phyloP scores from a whole-genome alignment of 2,888 invertebrate genomes.

The Drosophila tripunctata region DNA sequence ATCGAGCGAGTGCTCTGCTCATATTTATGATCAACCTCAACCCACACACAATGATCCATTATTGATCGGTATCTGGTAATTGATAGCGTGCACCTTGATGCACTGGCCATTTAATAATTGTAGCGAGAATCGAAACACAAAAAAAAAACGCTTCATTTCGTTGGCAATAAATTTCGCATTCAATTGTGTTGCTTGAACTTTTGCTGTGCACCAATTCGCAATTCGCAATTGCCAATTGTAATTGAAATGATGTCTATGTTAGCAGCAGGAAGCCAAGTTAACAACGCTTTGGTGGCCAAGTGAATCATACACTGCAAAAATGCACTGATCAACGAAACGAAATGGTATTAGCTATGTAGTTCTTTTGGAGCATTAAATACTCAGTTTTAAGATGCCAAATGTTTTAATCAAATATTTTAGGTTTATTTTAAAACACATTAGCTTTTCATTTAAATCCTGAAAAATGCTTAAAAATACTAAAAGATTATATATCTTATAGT shows the following conservation, averaged over 20 bases:
- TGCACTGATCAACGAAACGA: too few species aligned
- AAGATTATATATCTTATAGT: too few species aligned
- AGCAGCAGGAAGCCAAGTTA: slow-evolving; percentile 22
- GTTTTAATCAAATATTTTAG: too few species aligned
- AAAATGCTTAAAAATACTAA: too few species aligned
- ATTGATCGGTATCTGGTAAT: slow-evolving; percentile 52
- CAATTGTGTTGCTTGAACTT: slow-evolving; percentile 72
- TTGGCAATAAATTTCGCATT: slow-evolving; percentile 73
- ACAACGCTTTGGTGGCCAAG: slow-evolving; percentile 12
- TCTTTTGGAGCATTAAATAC: too few species aligned
- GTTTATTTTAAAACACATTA: too few species aligned
- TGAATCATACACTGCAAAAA: too few species aligned
- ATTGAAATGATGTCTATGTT: slow-evolving; percentile 21
- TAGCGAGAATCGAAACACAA: slow-evolving; percentile 23
- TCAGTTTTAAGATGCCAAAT: too few species aligned
- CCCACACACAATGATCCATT: slow-evolving; percentile 64
- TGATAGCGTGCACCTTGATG: slow-evolving; percentile 46
- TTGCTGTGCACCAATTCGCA: slow-evolving; percentile 44
- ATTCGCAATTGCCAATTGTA: slow-evolving; percentile 9
- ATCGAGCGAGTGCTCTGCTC: neutral
- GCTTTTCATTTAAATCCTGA: too few species aligned
- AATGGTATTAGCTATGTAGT: too few species aligned
- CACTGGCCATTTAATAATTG: slow-evolving; percentile 48
- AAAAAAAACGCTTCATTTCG: slow-evolving; percentile 36
- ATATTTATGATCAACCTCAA: slow-evolving; percentile 49